These are phyloP conservation scores for Temnothorax curvispinosus DNA, from an alignment of 1,140 invertebrate genomes.

Conservation along the genomic window DNA sequence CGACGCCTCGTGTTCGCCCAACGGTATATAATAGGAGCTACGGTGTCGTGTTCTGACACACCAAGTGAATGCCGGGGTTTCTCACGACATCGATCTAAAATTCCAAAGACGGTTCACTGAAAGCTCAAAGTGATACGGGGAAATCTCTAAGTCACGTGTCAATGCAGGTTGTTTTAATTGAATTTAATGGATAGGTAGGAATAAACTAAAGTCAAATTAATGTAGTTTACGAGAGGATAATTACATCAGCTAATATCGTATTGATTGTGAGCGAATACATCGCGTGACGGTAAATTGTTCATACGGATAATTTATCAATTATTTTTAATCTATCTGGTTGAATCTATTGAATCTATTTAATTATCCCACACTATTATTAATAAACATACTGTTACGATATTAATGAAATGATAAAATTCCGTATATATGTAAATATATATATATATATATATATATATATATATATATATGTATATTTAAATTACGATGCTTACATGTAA, in stretches of 20 bases:
- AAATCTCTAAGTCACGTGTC: constrained; percentile 15
- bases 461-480: too few relatives aligned
- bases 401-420: constrained; percentile 3
- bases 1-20: constrained; percentile 74
- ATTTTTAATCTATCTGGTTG: constrained; percentile 31
- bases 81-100: constrained; percentile 72
- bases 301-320: constrained; percentile 22
- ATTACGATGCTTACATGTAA: too few relatives aligned
- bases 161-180: constrained; percentile 10
- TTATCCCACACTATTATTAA: constrained; percentile 33
- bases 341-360: constrained; percentile 17
- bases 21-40: constrained; percentile 76
- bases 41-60: constrained; percentile 72
- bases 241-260: constrained; percentile 31
- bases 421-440: too few relatives aligned
- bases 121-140: constrained; percentile 1
- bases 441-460: too few relatives aligned
- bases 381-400: constrained; percentile 36
- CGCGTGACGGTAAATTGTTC: neutral
- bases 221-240: constrained; percentile 25
- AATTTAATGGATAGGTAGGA: neutral
- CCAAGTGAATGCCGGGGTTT: constrained; percentile 62
- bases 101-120: constrained; percentile 28
- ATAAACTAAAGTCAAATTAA: constrained; percentile 9
- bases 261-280: constrained; percentile 22